Evolutionary conservation across 2,888 invertebrate genomes (phyloP), one percentile per base, ranked within the genome.

Genomic region (Chaitophorus viminalis): DNA sequence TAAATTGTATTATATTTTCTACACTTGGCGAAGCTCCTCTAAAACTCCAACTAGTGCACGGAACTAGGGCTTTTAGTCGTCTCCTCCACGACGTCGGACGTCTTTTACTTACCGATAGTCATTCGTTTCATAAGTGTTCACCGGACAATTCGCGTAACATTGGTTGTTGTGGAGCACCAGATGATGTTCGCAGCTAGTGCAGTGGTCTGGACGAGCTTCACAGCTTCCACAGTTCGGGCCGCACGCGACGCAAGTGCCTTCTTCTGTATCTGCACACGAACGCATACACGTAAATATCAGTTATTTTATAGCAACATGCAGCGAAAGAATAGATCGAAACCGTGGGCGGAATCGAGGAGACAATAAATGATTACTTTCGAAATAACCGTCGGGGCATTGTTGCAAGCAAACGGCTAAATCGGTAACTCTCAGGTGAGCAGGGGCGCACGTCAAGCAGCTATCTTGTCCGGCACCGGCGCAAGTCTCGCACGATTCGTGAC

Each of bases 371-470:
- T 94, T 92, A 95, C 95, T 94, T 92, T 96, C 96, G 92, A 95
- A 97, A 91, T 97, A 97, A 81, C 97, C 96, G 91, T 97, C 96
- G 0, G 97, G 97, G 91, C 97, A 97, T 90, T 95, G 95, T 91
- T 96, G 96, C 89, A 97, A 93, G 90, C 97, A 97, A 33, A 97
- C 95, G 74, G 96, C 96, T 89, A 97, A 93, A 92, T 97, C 97
- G 29, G 95, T 94, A 82, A 97, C 95, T 90, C 96, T 93, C 77
- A 96, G 93, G 91, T 97, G 96, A 78, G 95, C 96, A 6, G 96
- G 95, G 0, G 96, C 95, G 91, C 97, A 97, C 3, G 95, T 95
- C 76, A 96, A 92, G 91, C 97, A 97, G 85, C 96, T 96, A 91
- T 96, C 96, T 91, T 96, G 96, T 21, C 96, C 96, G 6, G 96